These are phyloP conservation scores for Ceratina australensis DNA, from an alignment of 1,140 invertebrate genomes.

Conservation along the genomic window DNA sequence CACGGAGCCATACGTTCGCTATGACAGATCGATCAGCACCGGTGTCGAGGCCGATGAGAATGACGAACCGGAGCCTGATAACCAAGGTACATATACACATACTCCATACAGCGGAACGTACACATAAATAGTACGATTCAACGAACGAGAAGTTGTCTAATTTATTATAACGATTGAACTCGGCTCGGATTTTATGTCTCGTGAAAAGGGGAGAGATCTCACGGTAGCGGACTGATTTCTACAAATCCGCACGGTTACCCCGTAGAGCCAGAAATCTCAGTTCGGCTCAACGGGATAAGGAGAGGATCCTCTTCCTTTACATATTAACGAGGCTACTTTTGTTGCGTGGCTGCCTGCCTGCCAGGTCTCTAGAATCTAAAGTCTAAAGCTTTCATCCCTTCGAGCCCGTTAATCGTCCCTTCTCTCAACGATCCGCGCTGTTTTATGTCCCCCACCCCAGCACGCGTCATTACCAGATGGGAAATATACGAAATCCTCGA, in stretches of 20 bases:
- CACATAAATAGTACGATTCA: no score
- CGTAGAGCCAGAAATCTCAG: not conserved
- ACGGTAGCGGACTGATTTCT: not conserved
- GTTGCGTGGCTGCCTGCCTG: slow-evolving; percentile 43
- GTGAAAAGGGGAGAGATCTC: not conserved
- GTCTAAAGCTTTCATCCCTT: slow-evolving; percentile 1
- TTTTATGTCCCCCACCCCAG: slow-evolving; percentile 31
- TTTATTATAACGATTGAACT: not conserved
- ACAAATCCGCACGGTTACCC: slow-evolving; percentile 23
- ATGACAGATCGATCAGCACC: slow-evolving; percentile 71
- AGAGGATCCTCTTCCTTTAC: slow-evolving; percentile 61
- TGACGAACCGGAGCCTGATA: slow-evolving; percentile 29
- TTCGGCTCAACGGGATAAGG: slow-evolving; percentile 59
- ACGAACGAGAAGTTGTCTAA: not conserved
- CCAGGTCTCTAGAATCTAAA: slow-evolving; percentile 27
- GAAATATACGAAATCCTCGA: slow-evolving; percentile 83
- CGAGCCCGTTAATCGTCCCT: slow-evolving; percentile 33
- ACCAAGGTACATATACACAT: slow-evolving; percentile 33
- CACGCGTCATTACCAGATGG: slow-evolving; percentile 79
- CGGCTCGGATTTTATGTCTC: not conserved
- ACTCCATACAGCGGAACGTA: no score
- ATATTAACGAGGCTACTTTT: slow-evolving; percentile 70
- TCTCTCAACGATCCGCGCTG: not conserved
- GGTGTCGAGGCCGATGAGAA: slow-evolving; percentile 37
- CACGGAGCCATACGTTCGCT: slow-evolving; percentile 73